phyloP scores from a whole-genome alignment of 2,888 invertebrate genomes.

The Sisyra nigra region DNA sequence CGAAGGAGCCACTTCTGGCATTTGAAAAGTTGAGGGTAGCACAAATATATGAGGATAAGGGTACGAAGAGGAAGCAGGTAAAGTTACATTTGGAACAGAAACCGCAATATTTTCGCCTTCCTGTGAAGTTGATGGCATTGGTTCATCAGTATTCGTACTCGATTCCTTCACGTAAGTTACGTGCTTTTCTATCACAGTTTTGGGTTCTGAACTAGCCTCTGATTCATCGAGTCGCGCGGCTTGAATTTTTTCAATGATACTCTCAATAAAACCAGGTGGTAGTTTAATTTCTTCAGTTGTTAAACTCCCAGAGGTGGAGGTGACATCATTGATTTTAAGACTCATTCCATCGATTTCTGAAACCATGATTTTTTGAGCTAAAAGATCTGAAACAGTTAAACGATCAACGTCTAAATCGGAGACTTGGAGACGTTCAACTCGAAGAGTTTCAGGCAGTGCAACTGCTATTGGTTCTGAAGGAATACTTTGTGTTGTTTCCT shows the following conservation, averaged over 20 bases:
- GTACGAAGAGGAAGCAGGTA: neutral
- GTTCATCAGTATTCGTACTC: slow-evolving; percentile 7
- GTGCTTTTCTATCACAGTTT: slow-evolving; percentile 17
- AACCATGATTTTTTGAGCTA: slow-evolving; percentile 63
- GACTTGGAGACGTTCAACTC: slow-evolving; percentile 50
- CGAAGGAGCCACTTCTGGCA: neutral
- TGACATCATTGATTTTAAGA: slow-evolving; percentile 54
- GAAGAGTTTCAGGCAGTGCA: slow-evolving; percentile 12
- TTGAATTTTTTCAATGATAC: slow-evolving; percentile 37
- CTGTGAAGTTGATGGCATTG: neutral
- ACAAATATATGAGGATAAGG: slow-evolving; percentile 6
- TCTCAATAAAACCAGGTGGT: slow-evolving; percentile 49
- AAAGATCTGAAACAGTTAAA: slow-evolving; percentile 59
- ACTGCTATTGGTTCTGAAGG: neutral
- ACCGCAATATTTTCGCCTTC: neutral
- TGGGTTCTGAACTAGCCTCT: slow-evolving; percentile 16
- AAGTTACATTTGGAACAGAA: neutral
- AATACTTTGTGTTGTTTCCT: neutral
- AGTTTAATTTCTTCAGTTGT: slow-evolving; percentile 50
- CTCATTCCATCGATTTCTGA: slow-evolving; percentile 66
- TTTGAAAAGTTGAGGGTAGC: slow-evolving; percentile 3
- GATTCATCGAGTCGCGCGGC: slow-evolving; percentile 18
- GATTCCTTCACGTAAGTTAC: slow-evolving; percentile 4
- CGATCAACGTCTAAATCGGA: slow-evolving; percentile 64
- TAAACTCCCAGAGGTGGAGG: slow-evolving; percentile 50